These are phyloP conservation scores for Goniozus legneri DNA, from an alignment of 1,140 invertebrate species.

Conservation along the genomic window DNA sequence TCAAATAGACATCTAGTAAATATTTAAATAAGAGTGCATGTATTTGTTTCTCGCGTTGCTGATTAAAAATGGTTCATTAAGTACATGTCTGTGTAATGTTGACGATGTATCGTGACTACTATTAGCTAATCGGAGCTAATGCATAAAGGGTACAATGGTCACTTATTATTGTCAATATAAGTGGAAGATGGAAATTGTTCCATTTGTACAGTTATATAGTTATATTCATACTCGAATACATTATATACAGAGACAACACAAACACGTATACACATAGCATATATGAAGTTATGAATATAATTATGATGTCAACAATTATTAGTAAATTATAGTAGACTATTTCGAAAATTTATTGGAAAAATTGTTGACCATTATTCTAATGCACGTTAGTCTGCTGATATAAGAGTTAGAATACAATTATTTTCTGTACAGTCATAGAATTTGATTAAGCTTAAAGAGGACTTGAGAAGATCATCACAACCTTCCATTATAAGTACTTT, in stretches of 20 bases:
- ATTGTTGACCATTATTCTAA: slow-evolving; percentile 42
- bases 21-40: too few species aligned
- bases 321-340: slow-evolving; percentile 34
- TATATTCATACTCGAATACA: slow-evolving; percentile 24
- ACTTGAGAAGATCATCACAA: too few species aligned
- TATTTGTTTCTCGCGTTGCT: not conserved
- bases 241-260: slow-evolving; percentile 27
- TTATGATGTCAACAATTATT: slow-evolving; percentile 33
- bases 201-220: slow-evolving; percentile 44
- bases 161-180: slow-evolving; percentile 21
- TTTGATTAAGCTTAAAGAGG: slow-evolving; percentile 30
- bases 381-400: slow-evolving; percentile 27
- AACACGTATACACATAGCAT: slow-evolving; percentile 29
- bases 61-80: slow-evolving; percentile 4
- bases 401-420: slow-evolving; percentile 26
- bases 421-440: slow-evolving; percentile 38
- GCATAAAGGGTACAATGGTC: slow-evolving; percentile 14
- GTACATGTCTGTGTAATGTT: slow-evolving; percentile 15
- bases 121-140: slow-evolving; percentile 20
- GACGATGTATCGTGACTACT: slow-evolving; percentile 22
- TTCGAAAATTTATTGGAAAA: slow-evolving; percentile 34
- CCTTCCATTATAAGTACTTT: too few species aligned
- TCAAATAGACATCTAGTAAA: too few species aligned
- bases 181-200: slow-evolving; percentile 29
- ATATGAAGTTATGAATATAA: slow-evolving; percentile 33